Evolutionary conservation across 1,140 invertebrate genomes (phyloP).

Genomic region (Drosophila rufa): DNA sequence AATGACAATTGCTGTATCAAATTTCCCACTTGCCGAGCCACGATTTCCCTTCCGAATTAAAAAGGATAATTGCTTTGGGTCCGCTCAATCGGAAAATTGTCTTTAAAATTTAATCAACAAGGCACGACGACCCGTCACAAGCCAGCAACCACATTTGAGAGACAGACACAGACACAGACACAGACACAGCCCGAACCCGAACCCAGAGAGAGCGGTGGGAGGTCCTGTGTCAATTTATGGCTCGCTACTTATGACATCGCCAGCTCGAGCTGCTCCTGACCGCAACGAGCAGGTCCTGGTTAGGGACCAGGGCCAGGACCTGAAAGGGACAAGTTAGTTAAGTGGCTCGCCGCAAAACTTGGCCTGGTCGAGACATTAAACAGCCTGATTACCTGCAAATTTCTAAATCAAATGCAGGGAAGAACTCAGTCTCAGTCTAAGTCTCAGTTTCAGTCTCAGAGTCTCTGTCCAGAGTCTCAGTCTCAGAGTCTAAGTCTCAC

Average conservation of each 20-base stretch:
- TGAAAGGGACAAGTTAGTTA: constrained; percentile 26
- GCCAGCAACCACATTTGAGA: constrained; percentile 14
- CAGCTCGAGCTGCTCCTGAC: constrained; percentile 6
- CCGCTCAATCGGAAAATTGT: constrained; percentile 56
- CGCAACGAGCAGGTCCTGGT: constrained; percentile 12
- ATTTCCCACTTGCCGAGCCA: constrained; percentile 2
- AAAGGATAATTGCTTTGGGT: constrained; percentile 51
- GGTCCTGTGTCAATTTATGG: constrained; percentile 25
- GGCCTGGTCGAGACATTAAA: constrained; percentile 40
- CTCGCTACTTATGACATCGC: constrained; percentile 40
- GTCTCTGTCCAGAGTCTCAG: background rate
- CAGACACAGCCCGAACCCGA: too few species aligned
- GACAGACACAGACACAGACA: background rate
- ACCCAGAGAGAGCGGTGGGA: background rate
- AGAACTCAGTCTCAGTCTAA: constrained; percentile 5
- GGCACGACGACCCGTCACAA: background rate
- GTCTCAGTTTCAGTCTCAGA: too few species aligned
- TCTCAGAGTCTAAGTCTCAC: background rate
- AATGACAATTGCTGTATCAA: constrained; percentile 49
- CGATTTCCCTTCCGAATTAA: constrained; percentile 7
- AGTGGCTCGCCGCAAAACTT: constrained; percentile 23
- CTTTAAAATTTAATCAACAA: constrained; percentile 60
- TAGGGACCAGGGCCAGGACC: background rate
- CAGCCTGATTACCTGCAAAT: constrained; percentile 59
- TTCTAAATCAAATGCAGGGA: constrained; percentile 40